Evolutionary conservation across 2,113 vertebrate species (phyloP), one percentile per base, ranked within the genome.

Genomic region (Xyliphius kryptos): DNA sequence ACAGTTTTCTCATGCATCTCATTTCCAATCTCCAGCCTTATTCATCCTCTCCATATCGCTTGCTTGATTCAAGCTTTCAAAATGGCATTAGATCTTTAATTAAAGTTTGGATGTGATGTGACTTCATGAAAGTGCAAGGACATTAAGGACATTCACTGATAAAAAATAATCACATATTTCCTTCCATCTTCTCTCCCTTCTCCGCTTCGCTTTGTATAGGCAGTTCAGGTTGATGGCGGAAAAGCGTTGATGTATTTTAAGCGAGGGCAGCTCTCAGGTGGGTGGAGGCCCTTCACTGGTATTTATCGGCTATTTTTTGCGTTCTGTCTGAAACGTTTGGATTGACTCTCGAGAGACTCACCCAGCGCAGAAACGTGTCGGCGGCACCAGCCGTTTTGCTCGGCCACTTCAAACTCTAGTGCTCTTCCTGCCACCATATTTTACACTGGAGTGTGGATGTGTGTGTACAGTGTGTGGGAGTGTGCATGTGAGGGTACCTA

Each of bases 221-320:
- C 17, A 20, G 17, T 50, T 11, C 26, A 9, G 16, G 32, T 16
- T 13, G 16, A 3, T 55, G 55, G 41, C 49, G 53, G 41, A 61
- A 56, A 46, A 57, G 41, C 12, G 66, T 64, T 70, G 54, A 63
- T 70, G 59, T 67, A 74, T 70, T 74, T 74, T 49, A 74, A 70
- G 64, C 82, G 56, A 84, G 83, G 80, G 73, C 80, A 72, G 22
- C 63, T 71, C 83, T 78, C 79, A 75, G 75, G 80, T 78, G 77
- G 81, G 79, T 69, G 78, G 76, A 69, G 70, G 69, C 79, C 65
- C 86, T 87, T 84, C 84, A 86, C 69, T 83, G 77, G 83, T 80
- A 87, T 87, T 86, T 82, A 87, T 86, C 83, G 80, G 78, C 83
- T 80, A 86, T 86, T 87, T 86, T 88, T 87, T 82, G 55, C 78